Conservation (phyloP, 2,797 vertebrate genomes). For the Echeneis naucrates region DNA sequence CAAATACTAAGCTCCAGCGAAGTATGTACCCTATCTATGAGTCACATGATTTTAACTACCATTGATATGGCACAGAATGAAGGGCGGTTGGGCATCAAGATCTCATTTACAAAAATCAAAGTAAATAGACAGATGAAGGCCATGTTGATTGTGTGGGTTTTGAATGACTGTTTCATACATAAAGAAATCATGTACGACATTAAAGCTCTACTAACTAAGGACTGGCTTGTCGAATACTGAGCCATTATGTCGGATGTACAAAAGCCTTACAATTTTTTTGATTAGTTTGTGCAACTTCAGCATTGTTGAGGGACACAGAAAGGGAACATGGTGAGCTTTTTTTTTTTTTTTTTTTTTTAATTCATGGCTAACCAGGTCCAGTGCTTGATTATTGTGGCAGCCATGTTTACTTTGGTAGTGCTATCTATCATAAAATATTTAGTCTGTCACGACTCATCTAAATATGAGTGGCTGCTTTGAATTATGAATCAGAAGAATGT, state of each 20-base stretch:
- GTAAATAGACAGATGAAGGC: conserved; percentile 66
- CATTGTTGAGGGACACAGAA: conserved; percentile 16
- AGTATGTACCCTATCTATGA: conserved; percentile 61
- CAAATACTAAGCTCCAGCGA: conserved; percentile 45
- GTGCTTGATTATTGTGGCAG: conserved; percentile 41
- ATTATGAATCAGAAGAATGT: conserved; percentile 67
- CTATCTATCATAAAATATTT: conserved; percentile 61
- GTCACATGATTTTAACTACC: conserved; percentile 61
- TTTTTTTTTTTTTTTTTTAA: not conserved
- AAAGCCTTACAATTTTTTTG: conserved; percentile 40
- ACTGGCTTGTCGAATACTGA: conserved; percentile 34
- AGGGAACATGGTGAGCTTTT: not conserved
- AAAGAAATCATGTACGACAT: conserved; percentile 56
- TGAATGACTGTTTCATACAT: conserved; percentile 67
- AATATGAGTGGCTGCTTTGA: conserved; percentile 58
- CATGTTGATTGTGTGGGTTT: conserved; percentile 59
- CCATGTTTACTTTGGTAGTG: conserved; percentile 42
- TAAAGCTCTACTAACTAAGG: conserved; percentile 50
- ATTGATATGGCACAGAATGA: conserved; percentile 68
- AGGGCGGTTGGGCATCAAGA: conserved; percentile 60
- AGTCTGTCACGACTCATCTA: conserved; percentile 56
- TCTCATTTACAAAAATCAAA: conserved; percentile 68
- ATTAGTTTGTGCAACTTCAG: conserved; percentile 38
- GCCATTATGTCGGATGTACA: conserved; percentile 42
- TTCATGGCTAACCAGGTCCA: conserved; percentile 16